Conservation (phyloP, 92 coral and sea anemone genomes). For the Porites divaricata region DNA sequence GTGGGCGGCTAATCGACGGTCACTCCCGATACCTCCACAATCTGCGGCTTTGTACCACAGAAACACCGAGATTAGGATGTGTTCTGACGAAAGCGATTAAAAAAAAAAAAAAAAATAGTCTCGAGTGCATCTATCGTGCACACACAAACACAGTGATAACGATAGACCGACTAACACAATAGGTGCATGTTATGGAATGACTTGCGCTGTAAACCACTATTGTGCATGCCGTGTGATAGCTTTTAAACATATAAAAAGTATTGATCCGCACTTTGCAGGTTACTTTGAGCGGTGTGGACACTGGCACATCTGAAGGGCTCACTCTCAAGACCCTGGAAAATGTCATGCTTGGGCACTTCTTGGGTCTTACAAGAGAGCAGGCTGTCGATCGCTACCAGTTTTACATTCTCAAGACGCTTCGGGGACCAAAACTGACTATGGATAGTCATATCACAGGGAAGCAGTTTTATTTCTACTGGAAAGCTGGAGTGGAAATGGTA, state of each 20-base stretch:
- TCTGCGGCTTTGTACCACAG: too few relatives aligned
- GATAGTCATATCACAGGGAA: slow-evolving; percentile 11
- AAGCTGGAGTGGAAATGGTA: slow-evolving; percentile 33
- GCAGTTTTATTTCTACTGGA: slow-evolving; percentile 27
- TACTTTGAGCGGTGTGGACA: not conserved
- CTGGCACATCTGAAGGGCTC: not conserved
- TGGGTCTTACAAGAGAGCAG: slow-evolving; percentile 19
- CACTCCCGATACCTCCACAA: too few relatives aligned
- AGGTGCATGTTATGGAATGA: too few relatives aligned
- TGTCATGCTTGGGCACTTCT: slow-evolving; percentile 21
- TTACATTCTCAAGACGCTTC: slow-evolving; percentile 14
- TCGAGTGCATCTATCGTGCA: too few relatives aligned
- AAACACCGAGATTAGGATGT: too few relatives aligned
- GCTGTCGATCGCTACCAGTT: not conserved
- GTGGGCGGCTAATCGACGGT: too few relatives aligned
- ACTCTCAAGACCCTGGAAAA: slow-evolving; percentile 15
- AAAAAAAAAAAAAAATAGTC: too few relatives aligned
- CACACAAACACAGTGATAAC: too few relatives aligned
- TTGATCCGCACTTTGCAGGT: slow-evolving; percentile 10
- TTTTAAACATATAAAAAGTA: not conserved
- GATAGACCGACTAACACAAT: too few relatives aligned
- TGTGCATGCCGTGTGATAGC: too few relatives aligned
- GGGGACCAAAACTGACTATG: slow-evolving; percentile 11
- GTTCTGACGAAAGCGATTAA: too few relatives aligned
- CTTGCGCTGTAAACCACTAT: too few relatives aligned